Conservation (phyloP, 2,113 vertebrate species). For the Sinocyclocheilus grahami region DNA sequence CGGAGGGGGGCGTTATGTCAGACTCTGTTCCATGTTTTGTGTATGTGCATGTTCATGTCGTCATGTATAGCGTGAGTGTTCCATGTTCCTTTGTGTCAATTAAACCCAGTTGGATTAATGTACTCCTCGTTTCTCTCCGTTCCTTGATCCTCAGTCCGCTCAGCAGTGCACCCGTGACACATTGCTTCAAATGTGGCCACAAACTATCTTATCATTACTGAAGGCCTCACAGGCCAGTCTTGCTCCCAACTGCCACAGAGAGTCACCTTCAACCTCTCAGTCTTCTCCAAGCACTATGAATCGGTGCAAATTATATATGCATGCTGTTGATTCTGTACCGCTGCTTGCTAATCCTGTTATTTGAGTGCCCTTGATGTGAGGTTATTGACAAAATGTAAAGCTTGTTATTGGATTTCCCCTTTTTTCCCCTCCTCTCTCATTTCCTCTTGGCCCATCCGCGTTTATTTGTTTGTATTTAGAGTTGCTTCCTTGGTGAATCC, state of each 20-base stretch:
- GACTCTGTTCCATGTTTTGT: too few species aligned
- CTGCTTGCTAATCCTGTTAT: constrained; percentile 62
- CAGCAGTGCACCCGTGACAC: too few species aligned
- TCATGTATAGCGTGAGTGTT: too few species aligned
- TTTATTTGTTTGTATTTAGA: constrained; percentile 37
- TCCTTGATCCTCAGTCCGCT: too few species aligned
- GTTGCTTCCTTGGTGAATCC: constrained; percentile 22
- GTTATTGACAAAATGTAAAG: constrained; percentile 59
- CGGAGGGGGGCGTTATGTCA: too few species aligned
- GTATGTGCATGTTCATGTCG: too few species aligned
- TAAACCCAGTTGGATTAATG: too few species aligned
- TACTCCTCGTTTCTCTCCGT: too few species aligned
- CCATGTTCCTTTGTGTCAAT: too few species aligned
- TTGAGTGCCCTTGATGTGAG: constrained; percentile 58
- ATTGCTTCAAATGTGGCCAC: constrained; percentile 40
- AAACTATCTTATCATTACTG: constrained; percentile 33
- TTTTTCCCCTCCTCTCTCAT: neutral
- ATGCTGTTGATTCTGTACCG: constrained; percentile 55
- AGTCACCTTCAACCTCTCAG: constrained; percentile 60
- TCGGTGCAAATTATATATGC: constrained; percentile 56
- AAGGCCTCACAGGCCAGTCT: constrained; percentile 17
- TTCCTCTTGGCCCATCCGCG: neutral
- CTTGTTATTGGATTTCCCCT: constrained; percentile 53
- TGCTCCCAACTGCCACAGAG: constrained; percentile 32
- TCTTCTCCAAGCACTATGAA: constrained; percentile 47